phyloP scores from a whole-genome alignment of 2,797 vertebrate species.

The Pangasius sanitwongsei region DNA sequence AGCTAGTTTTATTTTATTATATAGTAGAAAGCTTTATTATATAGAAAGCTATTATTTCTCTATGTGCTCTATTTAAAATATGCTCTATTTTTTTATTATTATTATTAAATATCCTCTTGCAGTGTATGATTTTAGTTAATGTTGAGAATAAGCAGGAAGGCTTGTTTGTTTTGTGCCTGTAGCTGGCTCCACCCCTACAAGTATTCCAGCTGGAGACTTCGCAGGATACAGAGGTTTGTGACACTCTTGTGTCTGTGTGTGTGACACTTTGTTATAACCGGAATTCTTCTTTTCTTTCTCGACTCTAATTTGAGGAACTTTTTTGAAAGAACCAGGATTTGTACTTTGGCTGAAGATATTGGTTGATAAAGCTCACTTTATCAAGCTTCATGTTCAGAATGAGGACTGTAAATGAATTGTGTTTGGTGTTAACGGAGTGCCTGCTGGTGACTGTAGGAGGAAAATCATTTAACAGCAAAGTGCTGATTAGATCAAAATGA shows the following conservation, averaged over 20 bases:
- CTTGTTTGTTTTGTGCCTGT: too few species aligned
- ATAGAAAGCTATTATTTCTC: too few species aligned
- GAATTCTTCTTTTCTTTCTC: neutral
- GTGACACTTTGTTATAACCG: neutral
- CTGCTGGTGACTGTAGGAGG: neutral
- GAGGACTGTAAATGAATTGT: neutral
- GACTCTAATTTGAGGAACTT: neutral
- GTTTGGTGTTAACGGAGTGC: neutral
- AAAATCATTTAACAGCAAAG: neutral
- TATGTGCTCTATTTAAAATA: too few species aligned
- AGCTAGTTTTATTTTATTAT: too few species aligned
- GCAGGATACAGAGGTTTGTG: too few species aligned
- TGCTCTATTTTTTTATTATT: neutral
- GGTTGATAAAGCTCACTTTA: neutral
- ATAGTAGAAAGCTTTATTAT: too few species aligned
- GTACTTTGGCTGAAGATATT: neutral
- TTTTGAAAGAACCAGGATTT: neutral
- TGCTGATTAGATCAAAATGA: neutral
- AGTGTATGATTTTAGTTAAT: too few species aligned
- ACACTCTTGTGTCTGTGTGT: neutral
- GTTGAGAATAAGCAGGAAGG: too few species aligned
- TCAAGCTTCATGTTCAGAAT: neutral
- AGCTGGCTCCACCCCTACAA: neutral
- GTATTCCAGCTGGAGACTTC: too few species aligned
- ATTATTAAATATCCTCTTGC: neutral